A percentile compares a stretch with the other conserved stretches of the same genome.
These are phyloP conservation scores for Orussus abietinus DNA, from an alignment of 1,140 invertebrate species.

Conservation along the genomic window DNA sequence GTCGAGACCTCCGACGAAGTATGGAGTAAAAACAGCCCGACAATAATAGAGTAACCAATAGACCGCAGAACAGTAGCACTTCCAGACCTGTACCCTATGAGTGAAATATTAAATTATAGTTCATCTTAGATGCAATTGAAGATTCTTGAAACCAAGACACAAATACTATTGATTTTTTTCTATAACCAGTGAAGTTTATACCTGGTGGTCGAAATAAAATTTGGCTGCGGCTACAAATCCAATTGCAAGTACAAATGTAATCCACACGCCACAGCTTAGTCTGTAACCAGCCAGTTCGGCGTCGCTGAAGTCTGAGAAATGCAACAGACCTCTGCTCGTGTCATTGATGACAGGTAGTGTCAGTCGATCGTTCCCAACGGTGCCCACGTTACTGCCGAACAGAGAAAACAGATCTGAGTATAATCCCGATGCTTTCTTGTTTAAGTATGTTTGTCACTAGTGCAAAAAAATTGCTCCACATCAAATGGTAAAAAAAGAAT, in stretches of 20 bases:
- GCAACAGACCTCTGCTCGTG: slow-evolving; percentile 35
- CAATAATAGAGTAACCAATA: slow-evolving; percentile 60
- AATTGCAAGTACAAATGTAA: slow-evolving; percentile 62
- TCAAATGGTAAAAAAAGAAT: too few species aligned
- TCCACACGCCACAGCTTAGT: slow-evolving; percentile 60
- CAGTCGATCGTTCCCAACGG: slow-evolving; percentile 33
- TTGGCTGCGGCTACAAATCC: slow-evolving; percentile 64
- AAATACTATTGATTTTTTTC: too few species aligned
- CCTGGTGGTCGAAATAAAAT: slow-evolving; percentile 66
- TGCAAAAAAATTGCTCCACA: too few species aligned
- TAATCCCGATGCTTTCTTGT: slow-evolving; percentile 10
- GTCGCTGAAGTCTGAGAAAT: slow-evolving; percentile 39
- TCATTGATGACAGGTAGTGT: slow-evolving; percentile 28
- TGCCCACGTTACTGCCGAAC: slow-evolving; percentile 33
- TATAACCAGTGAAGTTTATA: slow-evolving; percentile 31
- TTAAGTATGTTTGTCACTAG: slow-evolving; percentile 6
- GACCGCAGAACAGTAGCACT: slow-evolving; percentile 62
- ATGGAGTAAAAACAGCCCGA: slow-evolving; percentile 56
- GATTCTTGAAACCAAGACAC: too few species aligned
- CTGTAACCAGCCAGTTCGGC: slow-evolving; percentile 36
- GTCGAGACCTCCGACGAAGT: slow-evolving; percentile 30
- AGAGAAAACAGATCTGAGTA: slow-evolving; percentile 11
- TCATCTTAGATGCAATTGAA: background rate
- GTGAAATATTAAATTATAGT: slow-evolving; percentile 14
- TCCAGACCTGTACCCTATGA: slow-evolving; percentile 58